Evolutionary conservation across 2,797 vertebrate genomes (phyloP).

Genomic region (Ceryle rudis): DNA sequence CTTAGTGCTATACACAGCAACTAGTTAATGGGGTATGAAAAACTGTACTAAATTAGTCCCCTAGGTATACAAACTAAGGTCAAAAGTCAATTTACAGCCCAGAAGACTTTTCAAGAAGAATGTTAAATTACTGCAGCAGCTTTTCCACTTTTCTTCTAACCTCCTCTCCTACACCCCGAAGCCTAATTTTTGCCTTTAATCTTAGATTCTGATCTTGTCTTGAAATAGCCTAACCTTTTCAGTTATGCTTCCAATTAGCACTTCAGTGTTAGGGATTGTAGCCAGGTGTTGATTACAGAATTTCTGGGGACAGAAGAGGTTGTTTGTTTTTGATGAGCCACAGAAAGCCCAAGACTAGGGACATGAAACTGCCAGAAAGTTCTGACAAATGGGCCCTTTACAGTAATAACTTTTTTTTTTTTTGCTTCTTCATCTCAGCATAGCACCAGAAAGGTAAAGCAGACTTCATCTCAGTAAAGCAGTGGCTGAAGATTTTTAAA

Average conservation of each 20-base stretch:
- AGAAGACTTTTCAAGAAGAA: background rate
- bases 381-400: background rate
- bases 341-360: background rate
- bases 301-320: background rate
- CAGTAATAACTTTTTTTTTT: background rate
- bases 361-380: background rate
- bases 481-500: background rate
- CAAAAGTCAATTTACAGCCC: conserved; percentile 29
- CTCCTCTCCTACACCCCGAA: background rate
- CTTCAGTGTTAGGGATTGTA: background rate
- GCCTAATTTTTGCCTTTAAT: conserved; percentile 5
- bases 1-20: background rate
- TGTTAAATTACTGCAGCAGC: background rate
- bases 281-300: background rate
- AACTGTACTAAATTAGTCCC: conserved; percentile 54
- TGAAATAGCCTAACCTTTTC: conserved; percentile 30
- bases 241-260: conserved; percentile 21
- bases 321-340: background rate
- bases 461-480: background rate
- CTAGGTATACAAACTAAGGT: conserved; percentile 10
- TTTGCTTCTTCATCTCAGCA: background rate
- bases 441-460: background rate
- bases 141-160: background rate
- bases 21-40: background rate
- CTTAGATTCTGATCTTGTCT: conserved; percentile 1